These are phyloP conservation scores for Malacoctenus gilli DNA, from an alignment of 2,797 vertebrate species.

Conservation along the genomic window DNA sequence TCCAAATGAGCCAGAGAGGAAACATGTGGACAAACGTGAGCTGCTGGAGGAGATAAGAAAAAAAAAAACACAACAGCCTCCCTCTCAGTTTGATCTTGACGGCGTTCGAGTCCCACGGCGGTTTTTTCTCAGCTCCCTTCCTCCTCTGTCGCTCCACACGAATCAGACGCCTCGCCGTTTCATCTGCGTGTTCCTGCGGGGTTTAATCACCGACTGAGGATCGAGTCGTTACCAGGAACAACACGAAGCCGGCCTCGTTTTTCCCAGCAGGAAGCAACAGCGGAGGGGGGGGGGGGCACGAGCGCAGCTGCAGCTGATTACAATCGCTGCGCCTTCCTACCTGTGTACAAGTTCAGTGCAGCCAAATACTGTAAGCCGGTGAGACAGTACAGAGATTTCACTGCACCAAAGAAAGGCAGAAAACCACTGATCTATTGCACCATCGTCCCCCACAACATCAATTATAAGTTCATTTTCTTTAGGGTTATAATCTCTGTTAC, in stretches of 20 bases:
- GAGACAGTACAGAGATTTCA: no score
- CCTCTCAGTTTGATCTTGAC: background rate
- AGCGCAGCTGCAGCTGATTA: constrained; percentile 48
- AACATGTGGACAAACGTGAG: background rate
- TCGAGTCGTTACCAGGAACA: constrained; percentile 47
- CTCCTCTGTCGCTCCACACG: constrained; percentile 2
- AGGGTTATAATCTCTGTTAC: no score
- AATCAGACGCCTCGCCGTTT: constrained; percentile 6
- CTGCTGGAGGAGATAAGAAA: no score
- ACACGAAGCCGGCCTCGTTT: constrained; percentile 44
- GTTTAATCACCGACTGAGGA: constrained; percentile 31
- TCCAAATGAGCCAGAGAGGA: background rate
- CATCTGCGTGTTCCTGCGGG: constrained; percentile 27
- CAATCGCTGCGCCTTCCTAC: constrained; percentile 15
- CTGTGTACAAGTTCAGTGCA: constrained; percentile 20
- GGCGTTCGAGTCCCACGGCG: constrained; percentile 34
- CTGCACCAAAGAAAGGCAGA: no score
- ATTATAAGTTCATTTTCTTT: no score
- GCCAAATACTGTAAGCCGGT: no score
- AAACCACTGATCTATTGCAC: no score
- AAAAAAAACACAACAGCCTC: background rate
- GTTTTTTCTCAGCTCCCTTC: background rate
- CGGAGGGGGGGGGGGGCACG: constrained; percentile 10
- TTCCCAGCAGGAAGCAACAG: constrained; percentile 47
- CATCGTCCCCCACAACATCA: no score